Evolutionary conservation across 2,888 invertebrate species (phyloP).

Genomic region (Rutpela maculata): DNA sequence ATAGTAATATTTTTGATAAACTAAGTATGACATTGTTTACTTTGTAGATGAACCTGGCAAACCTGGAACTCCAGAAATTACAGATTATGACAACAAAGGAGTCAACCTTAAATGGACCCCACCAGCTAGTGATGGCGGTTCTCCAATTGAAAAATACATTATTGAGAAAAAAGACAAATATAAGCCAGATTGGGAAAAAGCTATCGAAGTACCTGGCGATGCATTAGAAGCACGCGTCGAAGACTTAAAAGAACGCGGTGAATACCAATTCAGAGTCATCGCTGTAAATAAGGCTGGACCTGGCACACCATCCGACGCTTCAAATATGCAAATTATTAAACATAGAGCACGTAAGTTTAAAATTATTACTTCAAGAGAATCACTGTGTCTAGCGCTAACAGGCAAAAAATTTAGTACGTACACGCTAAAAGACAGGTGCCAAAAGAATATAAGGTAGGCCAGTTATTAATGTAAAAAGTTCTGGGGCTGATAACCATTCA

Average conservation of each 20-base stretch:
- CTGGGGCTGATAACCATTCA: too few relatives aligned
- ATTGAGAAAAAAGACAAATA: constrained; percentile 93
- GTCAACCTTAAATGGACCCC: constrained; percentile 94
- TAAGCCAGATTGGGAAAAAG: constrained; percentile 93
- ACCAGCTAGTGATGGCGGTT: constrained; percentile 92
- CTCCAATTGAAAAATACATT: constrained; percentile 94
- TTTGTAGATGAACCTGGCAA: constrained; percentile 87
- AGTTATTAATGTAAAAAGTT: too few relatives aligned
- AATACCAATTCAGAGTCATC: constrained; percentile 93
- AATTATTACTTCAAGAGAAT: background rate
- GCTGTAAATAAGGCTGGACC: constrained; percentile 96
- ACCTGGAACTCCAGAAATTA: constrained; percentile 93
- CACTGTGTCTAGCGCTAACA: too few relatives aligned
- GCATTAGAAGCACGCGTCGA: constrained; percentile 86
- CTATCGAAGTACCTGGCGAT: constrained; percentile 87
- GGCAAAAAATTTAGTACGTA: too few relatives aligned
- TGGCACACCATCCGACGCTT: constrained; percentile 92
- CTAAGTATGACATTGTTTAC: constrained; percentile 6
- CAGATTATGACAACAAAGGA: constrained; percentile 95
- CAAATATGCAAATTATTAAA: constrained; percentile 91
- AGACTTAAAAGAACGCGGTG: constrained; percentile 91
- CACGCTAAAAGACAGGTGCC: too few relatives aligned
- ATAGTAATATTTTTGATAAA: background rate
- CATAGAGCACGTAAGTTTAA: constrained; percentile 87
- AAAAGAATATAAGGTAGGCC: too few relatives aligned